Percentiles rank a stretch among this genome's conserved stretches.
These are phyloP conservation scores for Proctacanthus coquilletti DNA, from an alignment of 1,140 invertebrate species.

Conservation along the genomic window DNA sequence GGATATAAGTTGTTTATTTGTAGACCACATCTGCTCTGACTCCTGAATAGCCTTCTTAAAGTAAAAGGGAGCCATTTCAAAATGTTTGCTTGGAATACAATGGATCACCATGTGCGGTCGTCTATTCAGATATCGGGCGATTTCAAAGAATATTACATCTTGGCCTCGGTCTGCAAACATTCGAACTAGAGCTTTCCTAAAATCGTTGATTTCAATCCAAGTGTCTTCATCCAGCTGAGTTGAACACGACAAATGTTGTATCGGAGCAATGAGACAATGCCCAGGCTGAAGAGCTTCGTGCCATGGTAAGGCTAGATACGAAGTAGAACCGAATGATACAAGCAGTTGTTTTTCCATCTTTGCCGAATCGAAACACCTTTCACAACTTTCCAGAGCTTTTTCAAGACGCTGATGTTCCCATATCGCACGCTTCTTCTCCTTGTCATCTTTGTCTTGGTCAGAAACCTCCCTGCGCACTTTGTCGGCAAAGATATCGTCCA, in stretches of 20 bases:
- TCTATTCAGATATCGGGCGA: slow-evolving; percentile 52
- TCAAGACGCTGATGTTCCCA: slow-evolving; percentile 51
- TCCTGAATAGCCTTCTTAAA: slow-evolving; percentile 96
- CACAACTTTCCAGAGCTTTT: slow-evolving; percentile 61
- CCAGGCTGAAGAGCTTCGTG: slow-evolving; percentile 64
- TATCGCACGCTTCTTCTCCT: slow-evolving; percentile 55
- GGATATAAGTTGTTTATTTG: slow-evolving; percentile 90
- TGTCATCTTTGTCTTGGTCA: slow-evolving; percentile 40
- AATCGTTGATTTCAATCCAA: slow-evolving; percentile 71
- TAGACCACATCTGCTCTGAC: slow-evolving; percentile 86
- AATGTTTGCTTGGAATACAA: slow-evolving; percentile 52
- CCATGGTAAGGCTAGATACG: slow-evolving; percentile 67
- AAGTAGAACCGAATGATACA: slow-evolving; percentile 60
- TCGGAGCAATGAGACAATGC: slow-evolving; percentile 80
- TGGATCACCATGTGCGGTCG: slow-evolving; percentile 78
- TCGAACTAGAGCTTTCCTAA: slow-evolving; percentile 54
- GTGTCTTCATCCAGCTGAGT: slow-evolving; percentile 85
- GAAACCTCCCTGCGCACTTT: slow-evolving; percentile 40
- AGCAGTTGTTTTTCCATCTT: slow-evolving; percentile 78
- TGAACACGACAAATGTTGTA: slow-evolving; percentile 59
- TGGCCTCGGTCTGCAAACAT: slow-evolving; percentile 59
- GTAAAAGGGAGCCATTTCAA: slow-evolving; percentile 73
- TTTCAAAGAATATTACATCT: slow-evolving; percentile 88
- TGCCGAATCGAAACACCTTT: slow-evolving; percentile 64
- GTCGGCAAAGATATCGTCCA: slow-evolving; percentile 76